Base-by-base conservation (phyloP, 53 echinoderm and acorn worm genomes). In the Astropecten irregularis region DNA sequence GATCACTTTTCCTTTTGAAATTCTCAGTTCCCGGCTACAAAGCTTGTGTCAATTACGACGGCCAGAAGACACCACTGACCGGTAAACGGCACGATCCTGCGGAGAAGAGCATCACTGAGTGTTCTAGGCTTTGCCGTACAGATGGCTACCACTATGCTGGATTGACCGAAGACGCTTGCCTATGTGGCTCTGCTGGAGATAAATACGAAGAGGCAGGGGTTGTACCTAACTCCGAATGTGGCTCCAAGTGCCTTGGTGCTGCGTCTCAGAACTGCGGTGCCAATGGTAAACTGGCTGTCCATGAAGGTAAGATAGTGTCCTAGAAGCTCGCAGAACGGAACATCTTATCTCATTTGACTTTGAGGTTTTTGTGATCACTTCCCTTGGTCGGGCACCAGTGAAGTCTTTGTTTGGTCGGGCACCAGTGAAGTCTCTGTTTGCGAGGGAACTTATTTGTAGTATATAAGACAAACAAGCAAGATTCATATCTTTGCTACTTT, bases 241-340 rank as follows among this genome's bases (percentile, higher is more conserved):
- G 46, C 40, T 23, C 18, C 8, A 15, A 53, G 11, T 91, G 91
- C 40, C 37, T 27, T 2, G 91, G 88, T 7, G 83, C 31, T n/a
- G 84, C 20, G 1, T 39, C 29, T 19, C 88, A 87, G 88, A 52
- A 59, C 13, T 91, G 91, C 46, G 91, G 91, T 5, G 65, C 63
- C 2, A 9, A 39, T 9, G n/a, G n/a, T 6, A 23, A 18, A 9
- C 14, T 82, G 15, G 87, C 84, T 11, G 81, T 91, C 27, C 88
- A 91, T 51, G 91, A 91, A 33, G 91, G 91, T 91, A 77, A 69
- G 71, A 4, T n/a, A n/a, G n/a, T n/a, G n/a, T n/a, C n/a, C n/a
- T n/a, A n/a, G n/a, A n/a, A n/a, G n/a, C n/a, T n/a, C n/a, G n/a
- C n/a, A n/a, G n/a, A n/a, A n/a, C n/a, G n/a, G n/a, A n/a, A n/a